Conservation (phyloP, 2,888 invertebrate species). For the Synergus gifuensis region DNA sequence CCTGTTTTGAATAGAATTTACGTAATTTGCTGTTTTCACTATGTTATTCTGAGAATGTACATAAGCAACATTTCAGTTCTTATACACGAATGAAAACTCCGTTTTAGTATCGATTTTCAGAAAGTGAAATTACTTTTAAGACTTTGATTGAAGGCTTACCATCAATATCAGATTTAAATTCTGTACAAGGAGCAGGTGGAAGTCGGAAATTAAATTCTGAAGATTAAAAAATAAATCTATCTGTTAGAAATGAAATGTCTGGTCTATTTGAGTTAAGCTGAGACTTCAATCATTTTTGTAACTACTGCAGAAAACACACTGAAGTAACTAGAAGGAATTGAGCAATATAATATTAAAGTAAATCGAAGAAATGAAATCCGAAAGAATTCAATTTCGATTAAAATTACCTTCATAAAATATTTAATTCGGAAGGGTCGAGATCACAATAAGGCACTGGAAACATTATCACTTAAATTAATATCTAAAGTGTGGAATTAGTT, state of each 20-base stretch:
- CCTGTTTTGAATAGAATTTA: background rate
- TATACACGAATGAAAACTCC: background rate
- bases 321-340: background rate
- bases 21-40: conserved; percentile 22
- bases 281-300: conserved; percentile 1
- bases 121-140: background rate
- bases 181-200: background rate
- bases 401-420: conserved; percentile 10
- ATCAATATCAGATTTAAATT: background rate
- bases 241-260: background rate
- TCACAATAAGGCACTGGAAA: background rate
- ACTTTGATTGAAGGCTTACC: background rate
- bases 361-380: conserved; percentile 12
- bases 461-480: conserved; percentile 6
- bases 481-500: background rate
- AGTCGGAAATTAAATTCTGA: background rate
- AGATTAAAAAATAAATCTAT: background rate
- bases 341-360: background rate
- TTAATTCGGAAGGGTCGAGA: background rate
- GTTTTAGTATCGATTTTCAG: background rate
- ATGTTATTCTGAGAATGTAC: conserved; percentile 1
- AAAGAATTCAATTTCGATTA: background rate
- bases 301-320: background rate
- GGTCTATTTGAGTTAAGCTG: background rate
- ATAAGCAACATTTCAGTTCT: conserved; percentile 3